These are phyloP conservation scores for Neolamprologus longior DNA, from an alignment of 2,113 vertebrate species.

Conservation along the genomic window DNA sequence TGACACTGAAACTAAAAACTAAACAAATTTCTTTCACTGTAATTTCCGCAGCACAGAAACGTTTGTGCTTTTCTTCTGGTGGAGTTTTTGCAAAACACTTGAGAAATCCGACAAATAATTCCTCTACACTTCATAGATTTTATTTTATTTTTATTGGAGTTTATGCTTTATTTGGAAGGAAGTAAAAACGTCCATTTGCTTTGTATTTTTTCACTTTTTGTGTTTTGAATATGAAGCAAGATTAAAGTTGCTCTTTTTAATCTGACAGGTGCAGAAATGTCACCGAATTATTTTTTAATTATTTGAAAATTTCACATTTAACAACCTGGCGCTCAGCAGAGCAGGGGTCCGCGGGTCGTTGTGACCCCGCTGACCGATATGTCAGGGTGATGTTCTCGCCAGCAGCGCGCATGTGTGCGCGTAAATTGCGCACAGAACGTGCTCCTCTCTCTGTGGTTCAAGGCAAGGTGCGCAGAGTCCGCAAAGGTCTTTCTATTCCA, in stretches of 20 bases:
- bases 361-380: neutral
- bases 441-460: neutral
- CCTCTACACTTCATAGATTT: neutral
- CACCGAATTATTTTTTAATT: neutral
- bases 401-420: neutral
- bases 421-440: neutral
- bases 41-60: neutral
- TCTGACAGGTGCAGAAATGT: neutral
- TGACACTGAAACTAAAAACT: neutral
- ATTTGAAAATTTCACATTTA: neutral
- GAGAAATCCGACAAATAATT: neutral
- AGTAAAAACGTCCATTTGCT: neutral
- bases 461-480: neutral
- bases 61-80: neutral
- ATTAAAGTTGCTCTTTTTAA: neutral
- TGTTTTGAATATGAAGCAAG: neutral
- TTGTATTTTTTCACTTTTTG: neutral
- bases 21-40: neutral
- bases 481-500: fast-evolving
- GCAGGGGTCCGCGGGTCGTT: neutral
- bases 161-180: neutral
- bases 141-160: neutral
- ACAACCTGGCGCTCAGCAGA: neutral
- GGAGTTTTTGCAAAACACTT: neutral
- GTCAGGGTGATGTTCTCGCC: neutral